phyloP scores from a whole-genome alignment of 1,140 invertebrate genomes.

The Sycophaga agraensis region DNA sequence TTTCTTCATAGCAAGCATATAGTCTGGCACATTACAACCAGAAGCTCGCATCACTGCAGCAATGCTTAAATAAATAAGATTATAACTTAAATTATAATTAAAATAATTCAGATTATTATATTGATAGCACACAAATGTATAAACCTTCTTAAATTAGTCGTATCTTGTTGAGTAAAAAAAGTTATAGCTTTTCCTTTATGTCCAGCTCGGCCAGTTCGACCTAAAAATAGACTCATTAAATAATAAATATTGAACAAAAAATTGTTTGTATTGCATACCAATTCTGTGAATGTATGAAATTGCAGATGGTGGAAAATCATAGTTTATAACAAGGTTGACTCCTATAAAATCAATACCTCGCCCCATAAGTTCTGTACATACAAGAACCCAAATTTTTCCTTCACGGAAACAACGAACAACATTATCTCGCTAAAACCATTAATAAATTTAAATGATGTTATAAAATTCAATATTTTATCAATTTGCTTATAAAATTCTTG shows the following conservation, averaged over 20 bases:
- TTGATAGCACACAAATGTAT: neutral
- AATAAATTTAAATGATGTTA: neutral
- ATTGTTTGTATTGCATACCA: conserved; percentile 63
- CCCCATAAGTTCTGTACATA: conserved; percentile 96
- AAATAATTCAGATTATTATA: neutral
- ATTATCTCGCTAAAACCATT: conserved; percentile 76
- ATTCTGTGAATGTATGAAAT: conserved; percentile 95
- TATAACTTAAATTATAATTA: neutral
- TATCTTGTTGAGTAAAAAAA: conserved; percentile 91
- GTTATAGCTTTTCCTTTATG: conserved; percentile 85
- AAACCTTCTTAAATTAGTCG: conserved; percentile 74
- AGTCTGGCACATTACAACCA: conserved; percentile 86
- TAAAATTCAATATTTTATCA: conserved; percentile 21
- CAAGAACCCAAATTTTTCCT: conserved; percentile 93
- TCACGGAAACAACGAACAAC: conserved; percentile 85
- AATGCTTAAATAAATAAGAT: conserved; percentile 65
- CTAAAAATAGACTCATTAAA: conserved; percentile 51
- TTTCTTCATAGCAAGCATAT: conserved; percentile 82
- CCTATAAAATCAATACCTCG: conserved; percentile 97
- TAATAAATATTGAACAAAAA: conserved; percentile 10
- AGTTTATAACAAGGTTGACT: conserved; percentile 96
- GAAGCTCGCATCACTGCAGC: conserved; percentile 84
- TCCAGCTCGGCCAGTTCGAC: conserved; percentile 92
- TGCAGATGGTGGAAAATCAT: conserved; percentile 91
- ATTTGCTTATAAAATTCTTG: conserved; percentile 15